Percentiles rank a stretch among this genome's conserved stretches.
Conservation (phyloP, 1,140 invertebrate genomes). For the Meteorus sp. region DNA sequence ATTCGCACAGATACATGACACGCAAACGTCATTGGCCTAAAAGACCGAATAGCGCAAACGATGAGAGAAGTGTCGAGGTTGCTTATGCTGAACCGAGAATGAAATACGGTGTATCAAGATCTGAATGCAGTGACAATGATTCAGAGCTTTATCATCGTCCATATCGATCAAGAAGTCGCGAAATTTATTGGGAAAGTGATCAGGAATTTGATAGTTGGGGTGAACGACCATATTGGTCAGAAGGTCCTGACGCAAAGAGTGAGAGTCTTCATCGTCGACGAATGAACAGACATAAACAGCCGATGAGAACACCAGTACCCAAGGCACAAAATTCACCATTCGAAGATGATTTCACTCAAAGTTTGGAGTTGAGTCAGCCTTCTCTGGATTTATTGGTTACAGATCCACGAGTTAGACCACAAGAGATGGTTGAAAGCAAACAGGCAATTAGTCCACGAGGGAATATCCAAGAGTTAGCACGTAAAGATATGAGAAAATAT, state of each 20-base stretch:
- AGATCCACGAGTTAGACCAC: conserved; percentile 42
- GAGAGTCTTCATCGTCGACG: conserved; percentile 53
- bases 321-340: conserved; percentile 66
- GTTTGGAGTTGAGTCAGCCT: conserved; percentile 42
- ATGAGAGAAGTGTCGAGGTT: conserved; percentile 49
- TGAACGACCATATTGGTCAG: conserved; percentile 52
- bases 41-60: conserved; percentile 65
- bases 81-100: conserved; percentile 43
- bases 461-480: conserved; percentile 40
- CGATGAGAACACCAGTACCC: conserved; percentile 33
- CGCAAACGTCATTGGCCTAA: conserved; percentile 65
- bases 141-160: conserved; percentile 49
- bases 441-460: conserved; percentile 43
- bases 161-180: conserved; percentile 52
- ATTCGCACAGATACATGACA: conserved; percentile 51
- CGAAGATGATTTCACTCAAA: conserved; percentile 70
- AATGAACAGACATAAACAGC: conserved; percentile 52
- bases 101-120: conserved; percentile 52
- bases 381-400: conserved; percentile 30
- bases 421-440: conserved; percentile 42
- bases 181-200: conserved; percentile 55
- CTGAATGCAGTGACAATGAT: conserved; percentile 57
- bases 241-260: conserved; percentile 46
- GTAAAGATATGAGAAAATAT: conserved; percentile 32
- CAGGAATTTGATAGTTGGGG: conserved; percentile 55